phyloP scores from a whole-genome alignment of 2,888 invertebrate genomes.

The Melanargia galathea region DNA sequence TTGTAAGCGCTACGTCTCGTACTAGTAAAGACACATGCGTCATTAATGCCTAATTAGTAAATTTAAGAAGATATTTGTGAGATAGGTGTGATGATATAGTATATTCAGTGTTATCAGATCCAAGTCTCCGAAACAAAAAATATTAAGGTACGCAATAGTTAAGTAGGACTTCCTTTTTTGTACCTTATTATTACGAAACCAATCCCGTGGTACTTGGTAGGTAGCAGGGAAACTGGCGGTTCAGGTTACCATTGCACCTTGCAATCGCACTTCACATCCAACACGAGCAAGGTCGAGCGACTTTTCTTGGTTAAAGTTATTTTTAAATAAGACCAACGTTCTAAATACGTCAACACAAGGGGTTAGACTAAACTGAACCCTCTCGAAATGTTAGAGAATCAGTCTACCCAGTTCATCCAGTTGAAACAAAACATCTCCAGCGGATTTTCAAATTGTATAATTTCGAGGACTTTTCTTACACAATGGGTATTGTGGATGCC shows the following conservation, averaged over 20 bases:
- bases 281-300: conserved; percentile 39
- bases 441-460: background rate
- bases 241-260: conserved; percentile 41
- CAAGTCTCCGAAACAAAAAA: too few relatives aligned
- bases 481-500: background rate
- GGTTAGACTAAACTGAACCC: background rate
- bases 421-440: background rate
- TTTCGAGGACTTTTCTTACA: background rate
- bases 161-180: too few relatives aligned
- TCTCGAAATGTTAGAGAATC: conserved; percentile 1
- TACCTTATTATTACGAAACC: background rate
- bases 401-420: background rate
- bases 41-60: too few relatives aligned
- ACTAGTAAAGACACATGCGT: too few relatives aligned
- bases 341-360: conserved; percentile 19
- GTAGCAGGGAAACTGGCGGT: conserved; percentile 51
- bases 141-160: too few relatives aligned
- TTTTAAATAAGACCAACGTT: conserved; percentile 21
- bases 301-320: conserved; percentile 28
- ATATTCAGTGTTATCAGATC: too few relatives aligned
- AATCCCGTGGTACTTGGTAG: background rate
- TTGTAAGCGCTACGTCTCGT: too few relatives aligned
- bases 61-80: too few relatives aligned
- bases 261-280: conserved; percentile 45
- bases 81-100: too few relatives aligned